Percentiles rank a stretch among this genome's conserved stretches.
phyloP scores from a whole-genome alignment of 2,888 invertebrate genomes.

The Nemapogon koenigi region DNA sequence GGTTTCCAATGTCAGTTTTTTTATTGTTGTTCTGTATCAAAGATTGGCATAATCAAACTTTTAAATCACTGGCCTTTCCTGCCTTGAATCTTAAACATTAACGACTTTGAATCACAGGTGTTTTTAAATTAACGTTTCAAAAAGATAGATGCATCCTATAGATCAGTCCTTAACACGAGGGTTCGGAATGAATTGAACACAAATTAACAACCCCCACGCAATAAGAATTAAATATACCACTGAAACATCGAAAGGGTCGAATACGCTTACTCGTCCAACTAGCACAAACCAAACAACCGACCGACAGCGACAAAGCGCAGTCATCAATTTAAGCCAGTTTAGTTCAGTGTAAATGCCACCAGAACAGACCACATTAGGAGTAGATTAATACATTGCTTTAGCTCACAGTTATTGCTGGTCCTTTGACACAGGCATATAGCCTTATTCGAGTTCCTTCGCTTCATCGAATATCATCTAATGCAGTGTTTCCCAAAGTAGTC shows the following conservation, averaged over 20 bases:
- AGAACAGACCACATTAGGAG: conserved; percentile 47
- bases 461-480: conserved; percentile 20
- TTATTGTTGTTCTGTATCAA: no score
- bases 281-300: conserved; percentile 8
- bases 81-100: no score
- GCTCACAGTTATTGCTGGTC: conserved; percentile 33
- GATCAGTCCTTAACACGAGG: background rate
- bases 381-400: conserved; percentile 38
- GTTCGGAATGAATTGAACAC: no score
- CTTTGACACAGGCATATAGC: conserved; percentile 42
- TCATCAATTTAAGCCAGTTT: conserved; percentile 44
- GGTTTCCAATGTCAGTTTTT: no score
- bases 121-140: no score
- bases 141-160: no score
- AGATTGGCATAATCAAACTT: no score
- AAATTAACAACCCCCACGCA: background rate
- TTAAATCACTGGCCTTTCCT: no score
- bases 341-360: conserved; percentile 23
- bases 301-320: conserved; percentile 47
- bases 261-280: background rate
- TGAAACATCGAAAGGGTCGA: conserved; percentile 1
- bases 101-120: no score
- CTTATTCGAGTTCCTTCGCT: conserved; percentile 35
- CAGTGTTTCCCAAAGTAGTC: background rate
- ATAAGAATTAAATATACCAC: conserved; percentile 4